Conservation (phyloP, 1,140 invertebrate species). For the Drosophila eugracilis region DNA sequence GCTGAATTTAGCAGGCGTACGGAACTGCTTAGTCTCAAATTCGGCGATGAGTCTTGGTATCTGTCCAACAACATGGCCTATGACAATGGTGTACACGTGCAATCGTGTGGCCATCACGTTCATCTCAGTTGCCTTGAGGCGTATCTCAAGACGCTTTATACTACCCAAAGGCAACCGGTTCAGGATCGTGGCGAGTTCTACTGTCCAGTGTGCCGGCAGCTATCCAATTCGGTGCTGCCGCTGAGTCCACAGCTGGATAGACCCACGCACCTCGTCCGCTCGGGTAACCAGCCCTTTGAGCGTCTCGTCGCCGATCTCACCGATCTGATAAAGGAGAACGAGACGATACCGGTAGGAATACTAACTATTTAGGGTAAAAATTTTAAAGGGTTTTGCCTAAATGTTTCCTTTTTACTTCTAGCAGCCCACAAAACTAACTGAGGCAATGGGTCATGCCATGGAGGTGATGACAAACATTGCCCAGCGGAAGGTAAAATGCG, state of each 20-base stretch:
- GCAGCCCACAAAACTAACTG: conserved; percentile 88
- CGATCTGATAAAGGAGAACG: conserved; percentile 89
- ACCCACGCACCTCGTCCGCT: conserved; percentile 88
- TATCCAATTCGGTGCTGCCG: conserved; percentile 96
- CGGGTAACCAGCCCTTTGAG: conserved; percentile 86
- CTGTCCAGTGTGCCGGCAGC: conserved; percentile 96
- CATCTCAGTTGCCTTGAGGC: conserved; percentile 96
- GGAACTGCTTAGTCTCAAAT: conserved; percentile 72
- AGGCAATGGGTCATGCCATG: conserved; percentile 95
- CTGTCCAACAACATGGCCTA: conserved; percentile 94
- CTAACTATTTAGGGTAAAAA: neutral
- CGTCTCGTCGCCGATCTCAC: conserved; percentile 87
- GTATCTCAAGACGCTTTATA: conserved; percentile 93
- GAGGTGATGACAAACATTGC: conserved; percentile 95
- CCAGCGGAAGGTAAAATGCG: conserved; percentile 77
- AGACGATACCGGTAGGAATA: conserved; percentile 87
- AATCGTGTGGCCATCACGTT: conserved; percentile 98
- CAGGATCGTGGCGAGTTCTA: conserved; percentile 95
- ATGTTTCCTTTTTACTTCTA: neutral
- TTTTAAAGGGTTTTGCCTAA: neutral
- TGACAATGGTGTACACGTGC: conserved; percentile 97
- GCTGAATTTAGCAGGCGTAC: conserved; percentile 76
- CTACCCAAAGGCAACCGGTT: conserved; percentile 90
- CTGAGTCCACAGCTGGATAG: conserved; percentile 92
- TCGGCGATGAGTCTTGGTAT: conserved; percentile 89